These are phyloP conservation scores for Cephalopholis sonnerati DNA, from an alignment of 2,113 vertebrate genomes.

Conservation along the genomic window DNA sequence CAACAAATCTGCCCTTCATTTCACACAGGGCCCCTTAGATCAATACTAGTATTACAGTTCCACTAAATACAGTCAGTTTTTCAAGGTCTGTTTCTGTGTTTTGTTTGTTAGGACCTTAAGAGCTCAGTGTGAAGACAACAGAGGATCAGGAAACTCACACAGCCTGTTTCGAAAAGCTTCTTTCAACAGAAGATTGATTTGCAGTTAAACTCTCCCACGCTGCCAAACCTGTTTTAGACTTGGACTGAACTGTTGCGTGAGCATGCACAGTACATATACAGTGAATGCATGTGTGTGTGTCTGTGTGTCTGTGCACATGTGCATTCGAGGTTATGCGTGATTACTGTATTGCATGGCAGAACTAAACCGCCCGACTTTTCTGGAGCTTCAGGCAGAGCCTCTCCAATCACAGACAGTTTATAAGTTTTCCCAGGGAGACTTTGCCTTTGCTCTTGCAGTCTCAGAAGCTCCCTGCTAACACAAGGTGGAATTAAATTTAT, in stretches of 20 bases:
- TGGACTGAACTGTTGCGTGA: neutral
- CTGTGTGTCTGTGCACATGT: neutral
- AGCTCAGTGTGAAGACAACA: neutral
- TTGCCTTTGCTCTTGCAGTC: slow-evolving; percentile 53
- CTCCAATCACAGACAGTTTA: slow-evolving; percentile 31
- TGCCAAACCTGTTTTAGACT: slow-evolving; percentile 11
- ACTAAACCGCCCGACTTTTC: slow-evolving; percentile 16
- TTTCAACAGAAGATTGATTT: neutral
- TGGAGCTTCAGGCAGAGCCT: slow-evolving; percentile 30
- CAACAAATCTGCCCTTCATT: no score
- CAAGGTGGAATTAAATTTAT: slow-evolving; percentile 51
- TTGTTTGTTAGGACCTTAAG: neutral
- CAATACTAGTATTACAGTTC: neutral
- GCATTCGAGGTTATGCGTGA: neutral
- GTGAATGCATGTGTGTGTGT: neutral
- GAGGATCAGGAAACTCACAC: neutral
- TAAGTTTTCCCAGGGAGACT: slow-evolving; percentile 25
- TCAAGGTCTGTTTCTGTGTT: neutral
- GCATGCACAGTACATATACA: neutral
- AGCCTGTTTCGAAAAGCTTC: neutral
- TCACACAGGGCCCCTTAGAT: no score
- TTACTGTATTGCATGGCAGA: slow-evolving; percentile 33
- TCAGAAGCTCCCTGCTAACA: slow-evolving; percentile 46
- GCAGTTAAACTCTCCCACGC: neutral
- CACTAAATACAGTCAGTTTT: neutral